Conservation (phyloP, 2,888 invertebrate genomes). For the Glyphotaelius pellucidus region DNA sequence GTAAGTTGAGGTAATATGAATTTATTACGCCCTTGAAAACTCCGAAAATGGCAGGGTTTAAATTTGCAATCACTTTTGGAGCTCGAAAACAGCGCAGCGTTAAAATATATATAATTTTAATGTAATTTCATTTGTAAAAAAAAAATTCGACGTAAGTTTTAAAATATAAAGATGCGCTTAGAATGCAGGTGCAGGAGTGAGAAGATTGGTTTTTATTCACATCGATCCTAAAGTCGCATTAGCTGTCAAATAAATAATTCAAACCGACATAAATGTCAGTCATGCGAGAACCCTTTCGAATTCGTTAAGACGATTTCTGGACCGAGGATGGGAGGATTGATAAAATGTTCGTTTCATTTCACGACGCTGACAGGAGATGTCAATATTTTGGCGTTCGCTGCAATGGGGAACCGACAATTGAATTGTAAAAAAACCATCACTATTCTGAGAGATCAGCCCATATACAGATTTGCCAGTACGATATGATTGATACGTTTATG, state of each 20-base stretch:
- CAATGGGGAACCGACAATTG: neutral
- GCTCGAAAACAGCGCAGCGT: neutral
- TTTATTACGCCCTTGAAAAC: neutral
- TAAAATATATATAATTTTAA: neutral
- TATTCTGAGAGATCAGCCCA: neutral
- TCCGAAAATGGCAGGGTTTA: neutral
- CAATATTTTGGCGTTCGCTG: slow-evolving; percentile 24
- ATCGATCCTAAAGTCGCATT: slow-evolving; percentile 35
- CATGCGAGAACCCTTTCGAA: slow-evolving; percentile 32
- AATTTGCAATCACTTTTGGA: neutral
- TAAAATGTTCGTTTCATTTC: slow-evolving; percentile 2
- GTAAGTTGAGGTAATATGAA: neutral
- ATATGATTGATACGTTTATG: neutral
- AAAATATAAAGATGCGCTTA: neutral
- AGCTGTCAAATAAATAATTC: slow-evolving; percentile 59
- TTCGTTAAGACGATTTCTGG: slow-evolving; percentile 40
- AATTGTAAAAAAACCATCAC: slow-evolving; percentile 2
- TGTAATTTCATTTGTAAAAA: neutral
- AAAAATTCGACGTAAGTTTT: neutral
- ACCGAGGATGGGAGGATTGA: slow-evolving; percentile 7
- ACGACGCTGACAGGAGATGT: slow-evolving; percentile 20
- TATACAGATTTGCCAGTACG: neutral
- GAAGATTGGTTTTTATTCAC: slow-evolving; percentile 39
- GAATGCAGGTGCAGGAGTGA: slow-evolving; percentile 14
- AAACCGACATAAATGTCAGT: slow-evolving; percentile 50